phyloP scores from a whole-genome alignment of 2,113 vertebrate species.

The Chionomys nivalis region DNA sequence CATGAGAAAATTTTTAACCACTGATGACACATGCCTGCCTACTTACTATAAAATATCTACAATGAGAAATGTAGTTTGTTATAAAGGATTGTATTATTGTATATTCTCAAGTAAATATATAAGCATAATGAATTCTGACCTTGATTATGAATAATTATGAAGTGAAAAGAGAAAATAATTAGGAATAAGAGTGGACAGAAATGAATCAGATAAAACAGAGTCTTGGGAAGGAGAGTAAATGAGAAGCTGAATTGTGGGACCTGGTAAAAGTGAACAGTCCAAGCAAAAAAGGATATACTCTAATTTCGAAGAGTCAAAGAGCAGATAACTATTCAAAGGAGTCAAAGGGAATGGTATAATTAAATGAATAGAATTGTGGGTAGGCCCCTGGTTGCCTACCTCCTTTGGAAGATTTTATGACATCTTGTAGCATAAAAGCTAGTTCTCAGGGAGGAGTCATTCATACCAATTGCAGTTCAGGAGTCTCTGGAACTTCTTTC shows the following conservation, averaged over 20 bases:
- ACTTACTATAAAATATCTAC: background rate
- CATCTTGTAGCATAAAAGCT: background rate
- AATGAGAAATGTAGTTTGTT: background rate
- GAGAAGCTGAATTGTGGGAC: background rate
- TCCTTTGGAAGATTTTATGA: background rate
- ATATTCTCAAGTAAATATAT: conserved; percentile 15
- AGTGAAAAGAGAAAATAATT: background rate
- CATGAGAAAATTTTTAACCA: background rate
- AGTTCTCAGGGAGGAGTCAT: background rate
- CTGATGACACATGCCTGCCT: background rate
- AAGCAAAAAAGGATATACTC: background rate
- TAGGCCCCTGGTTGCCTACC: background rate
- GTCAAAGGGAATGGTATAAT: background rate
- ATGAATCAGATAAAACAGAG: background rate
- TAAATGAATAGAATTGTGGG: background rate
- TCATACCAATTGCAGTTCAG: background rate
- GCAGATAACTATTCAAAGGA: background rate
- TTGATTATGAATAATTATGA: conserved; percentile 33
- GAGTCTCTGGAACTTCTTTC: background rate
- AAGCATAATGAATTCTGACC: conserved; percentile 17
- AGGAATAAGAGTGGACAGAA: background rate
- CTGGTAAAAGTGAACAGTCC: background rate
- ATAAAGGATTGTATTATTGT: background rate
- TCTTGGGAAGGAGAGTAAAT: background rate
- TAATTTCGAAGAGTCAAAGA: background rate